Conservation (phyloP, 2,888 invertebrate species). For the Epinotia brunnichana region DNA sequence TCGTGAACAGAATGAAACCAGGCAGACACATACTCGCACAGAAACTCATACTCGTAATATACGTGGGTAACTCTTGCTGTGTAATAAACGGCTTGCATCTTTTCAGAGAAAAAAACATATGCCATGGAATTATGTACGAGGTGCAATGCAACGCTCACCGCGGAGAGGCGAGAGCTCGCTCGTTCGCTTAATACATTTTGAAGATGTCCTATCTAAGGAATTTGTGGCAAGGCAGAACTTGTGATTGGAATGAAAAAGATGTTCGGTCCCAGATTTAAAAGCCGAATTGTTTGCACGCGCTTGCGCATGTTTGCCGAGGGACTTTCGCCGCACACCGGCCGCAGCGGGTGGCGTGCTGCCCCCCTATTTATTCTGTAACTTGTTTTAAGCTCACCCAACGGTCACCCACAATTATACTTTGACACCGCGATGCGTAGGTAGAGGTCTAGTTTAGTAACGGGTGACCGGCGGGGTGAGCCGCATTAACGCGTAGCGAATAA, state of each 20-base stretch:
- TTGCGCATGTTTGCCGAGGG: not conserved
- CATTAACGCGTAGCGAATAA: no score
- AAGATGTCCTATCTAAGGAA: not conserved
- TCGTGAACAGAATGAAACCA: not conserved
- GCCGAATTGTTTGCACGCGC: not conserved
- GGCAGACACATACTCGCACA: not conserved
- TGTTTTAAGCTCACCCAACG: no score
- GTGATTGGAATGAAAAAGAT: not conserved
- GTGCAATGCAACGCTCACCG: not conserved
- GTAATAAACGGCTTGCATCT: not conserved
- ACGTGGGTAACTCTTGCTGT: no score
- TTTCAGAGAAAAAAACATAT: not conserved
- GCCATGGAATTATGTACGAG: no score
- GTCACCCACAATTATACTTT: no score
- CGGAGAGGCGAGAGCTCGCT: no score
- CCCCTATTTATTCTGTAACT: no score
- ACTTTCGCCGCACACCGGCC: constrained; percentile 14
- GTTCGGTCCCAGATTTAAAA: not conserved
- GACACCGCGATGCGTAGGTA: no score
- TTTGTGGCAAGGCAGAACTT: not conserved
- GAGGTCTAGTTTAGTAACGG: no score
- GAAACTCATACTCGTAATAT: not conserved
- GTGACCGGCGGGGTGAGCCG: no score
- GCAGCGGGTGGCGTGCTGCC: not conserved
- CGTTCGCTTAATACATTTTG: not conserved